phyloP scores from a whole-genome alignment of 2,888 invertebrate species.

The Drosophila nr. perissopoda region DNA sequence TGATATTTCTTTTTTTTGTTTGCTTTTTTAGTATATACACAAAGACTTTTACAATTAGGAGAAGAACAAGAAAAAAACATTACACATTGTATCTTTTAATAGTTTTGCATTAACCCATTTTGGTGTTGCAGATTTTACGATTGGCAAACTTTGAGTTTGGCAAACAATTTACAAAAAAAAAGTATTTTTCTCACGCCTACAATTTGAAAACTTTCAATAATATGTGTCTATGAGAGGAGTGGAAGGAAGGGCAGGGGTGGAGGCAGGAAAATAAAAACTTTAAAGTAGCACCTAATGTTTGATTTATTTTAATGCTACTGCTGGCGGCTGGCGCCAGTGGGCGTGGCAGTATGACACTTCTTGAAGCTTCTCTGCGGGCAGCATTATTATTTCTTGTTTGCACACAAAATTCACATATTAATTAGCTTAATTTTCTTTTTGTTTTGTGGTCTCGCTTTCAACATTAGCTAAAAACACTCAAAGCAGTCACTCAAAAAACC shows the following conservation, averaged over 20 bases:
- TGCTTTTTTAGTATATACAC: conserved; percentile 72
- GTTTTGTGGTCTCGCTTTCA: conserved; percentile 20
- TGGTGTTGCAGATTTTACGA: conserved; percentile 44
- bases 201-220: conserved; percentile 26
- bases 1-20: conserved; percentile 13
- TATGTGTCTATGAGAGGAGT: conserved; percentile 13
- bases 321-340: conserved; percentile 45
- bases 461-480: conserved; percentile 43
- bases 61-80: conserved; percentile 32
- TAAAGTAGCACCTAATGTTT: conserved; percentile 63
- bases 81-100: conserved; percentile 35
- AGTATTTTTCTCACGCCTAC: conserved; percentile 17
- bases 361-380: conserved; percentile 55
- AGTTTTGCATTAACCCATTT: conserved; percentile 67
- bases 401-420: conserved; percentile 34
- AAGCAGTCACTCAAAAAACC: conserved; percentile 31
- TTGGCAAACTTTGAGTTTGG: conserved; percentile 74
- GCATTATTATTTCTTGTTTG: conserved; percentile 34
- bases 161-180: conserved; percentile 34
- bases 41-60: conserved; percentile 56
- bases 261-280: conserved; percentile 21
- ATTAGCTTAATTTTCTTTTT: not conserved
- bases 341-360: conserved; percentile 66
- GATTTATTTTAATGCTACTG: conserved; percentile 30
- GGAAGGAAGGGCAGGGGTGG: not conserved